phyloP scores from a whole-genome alignment of 2,888 invertebrate species.

The Cephus nigrinus region DNA sequence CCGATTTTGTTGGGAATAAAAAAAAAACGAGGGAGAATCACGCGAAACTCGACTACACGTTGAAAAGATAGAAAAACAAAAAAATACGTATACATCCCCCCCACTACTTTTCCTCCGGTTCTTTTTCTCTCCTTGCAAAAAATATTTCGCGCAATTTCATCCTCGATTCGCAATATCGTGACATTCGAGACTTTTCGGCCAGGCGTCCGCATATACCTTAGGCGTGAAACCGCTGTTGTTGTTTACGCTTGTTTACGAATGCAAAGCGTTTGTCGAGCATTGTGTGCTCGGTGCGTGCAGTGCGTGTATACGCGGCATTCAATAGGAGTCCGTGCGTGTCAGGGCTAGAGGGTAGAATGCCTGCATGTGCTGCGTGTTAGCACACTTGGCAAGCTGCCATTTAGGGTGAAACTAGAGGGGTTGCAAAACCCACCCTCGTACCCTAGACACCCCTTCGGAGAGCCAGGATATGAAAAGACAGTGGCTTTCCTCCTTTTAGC shows the following conservation, averaged over 20 bases:
- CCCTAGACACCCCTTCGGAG: not conserved
- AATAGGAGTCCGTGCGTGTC: slow-evolving; percentile 44
- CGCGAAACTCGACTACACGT: not conserved
- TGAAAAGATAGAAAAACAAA: not conserved
- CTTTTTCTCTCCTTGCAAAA: not conserved
- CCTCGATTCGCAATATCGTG: not conserved
- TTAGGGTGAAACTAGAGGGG: slow-evolving; percentile 52
- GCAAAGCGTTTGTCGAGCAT: slow-evolving; percentile 64
- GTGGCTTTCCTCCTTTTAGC: not conserved
- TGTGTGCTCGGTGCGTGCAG: slow-evolving; percentile 53
- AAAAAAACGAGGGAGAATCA: not conserved
- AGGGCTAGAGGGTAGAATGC: slow-evolving; percentile 31
- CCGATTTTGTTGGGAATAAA: not conserved
- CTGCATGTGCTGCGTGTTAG: slow-evolving; percentile 53
- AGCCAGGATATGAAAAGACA: not conserved
- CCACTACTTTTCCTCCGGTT: not conserved
- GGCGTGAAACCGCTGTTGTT: slow-evolving; percentile 60
- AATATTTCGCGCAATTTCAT: not conserved
- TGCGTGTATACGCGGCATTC: slow-evolving; percentile 49
- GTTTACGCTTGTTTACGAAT: slow-evolving; percentile 65
- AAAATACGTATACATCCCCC: not conserved
- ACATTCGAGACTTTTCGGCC: not conserved
- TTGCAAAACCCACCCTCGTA: slow-evolving; percentile 20
- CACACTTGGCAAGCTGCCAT: slow-evolving; percentile 62
- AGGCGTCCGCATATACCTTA: slow-evolving; percentile 40